Evolutionary conservation across 2,888 invertebrate genomes (phyloP), one percentile per base, ranked within the genome.

Genomic region (Acrobasis suavella): DNA sequence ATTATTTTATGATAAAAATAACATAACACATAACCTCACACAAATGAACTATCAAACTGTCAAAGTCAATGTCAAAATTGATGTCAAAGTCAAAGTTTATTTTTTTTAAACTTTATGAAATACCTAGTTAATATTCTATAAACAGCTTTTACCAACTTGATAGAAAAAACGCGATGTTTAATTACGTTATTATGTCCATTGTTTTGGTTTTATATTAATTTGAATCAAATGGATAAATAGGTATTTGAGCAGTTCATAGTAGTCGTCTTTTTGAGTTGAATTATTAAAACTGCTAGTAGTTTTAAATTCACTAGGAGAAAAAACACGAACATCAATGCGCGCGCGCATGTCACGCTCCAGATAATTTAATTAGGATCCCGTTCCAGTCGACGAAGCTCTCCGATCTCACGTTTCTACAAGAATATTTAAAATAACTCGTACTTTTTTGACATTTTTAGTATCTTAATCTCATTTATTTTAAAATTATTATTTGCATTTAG

Each of bases 351-450:
- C 76, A 85, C 87, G 91, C 87, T 91, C 91, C 82, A 86, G 71
- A 87, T 87, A 86, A 80, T 85, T 88, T 90, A 91, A 91, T 92
- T 92, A 90, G 91, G 91, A 90, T 80, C 85, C 74, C 87, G 91
- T 91, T 90, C 87, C 86, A 86, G 83, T 82, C 73, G 15, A 80
- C 65, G 77, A 74, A 74, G 70, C 76, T 85, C 81, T 84, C 87
- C 85, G 83, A 79, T 84, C 87, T 85, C 83, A 80, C 83, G 82
- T 87, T 85, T 86, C 89, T 84, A 81, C 76, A 67, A 81, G 80
- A 84, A 77, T 81, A 83, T 85, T 85, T 77, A 78, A 77, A 80
- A 78, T 75, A 80, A 78, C 77, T 81, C 75, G 78, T 76, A 72
- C 74, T 72, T 75, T n/a, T 81, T 80, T 81, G 79, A 82, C 77